A percentile compares a stretch with the other conserved stretches of the same genome.
phyloP scores from a whole-genome alignment of 1,140 invertebrate species.

The Rhynchophorus ferrugineus region DNA sequence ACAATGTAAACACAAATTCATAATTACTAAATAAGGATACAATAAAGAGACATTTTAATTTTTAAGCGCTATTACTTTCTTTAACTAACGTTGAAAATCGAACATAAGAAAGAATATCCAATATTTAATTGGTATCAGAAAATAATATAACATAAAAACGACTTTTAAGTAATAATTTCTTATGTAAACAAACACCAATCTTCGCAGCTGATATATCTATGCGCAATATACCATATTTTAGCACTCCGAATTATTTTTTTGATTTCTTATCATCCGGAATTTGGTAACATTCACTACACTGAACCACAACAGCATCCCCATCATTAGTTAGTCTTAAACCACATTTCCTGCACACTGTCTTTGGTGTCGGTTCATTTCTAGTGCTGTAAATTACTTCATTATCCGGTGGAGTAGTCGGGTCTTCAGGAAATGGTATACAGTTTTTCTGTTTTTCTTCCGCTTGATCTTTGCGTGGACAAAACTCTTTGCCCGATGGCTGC shows the following conservation, averaged over 20 bases:
- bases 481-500: slow-evolving; percentile 7
- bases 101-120: too few species aligned
- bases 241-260: neutral
- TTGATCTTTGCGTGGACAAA: slow-evolving; percentile 7
- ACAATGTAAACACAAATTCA: too few species aligned
- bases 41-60: too few species aligned
- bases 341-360: slow-evolving; percentile 6
- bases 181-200: too few species aligned
- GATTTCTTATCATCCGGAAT: neutral
- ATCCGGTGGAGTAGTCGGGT: neutral
- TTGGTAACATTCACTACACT: slow-evolving; percentile 6
- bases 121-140: too few species aligned
- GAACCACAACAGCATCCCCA: slow-evolving; percentile 6
- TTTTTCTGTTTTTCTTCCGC: neutral
- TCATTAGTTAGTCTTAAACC: slow-evolving; percentile 7
- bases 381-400: slow-evolving; percentile 10
- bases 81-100: too few species aligned
- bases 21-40: too few species aligned
- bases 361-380: neutral
- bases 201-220: too few species aligned
- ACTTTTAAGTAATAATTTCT: too few species aligned
- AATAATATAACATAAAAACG: too few species aligned
- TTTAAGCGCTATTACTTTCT: too few species aligned
- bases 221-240: too few species aligned
- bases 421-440: slow-evolving; percentile 11